Evolutionary conservation across 1,140 invertebrate genomes (phyloP).

Genomic region (Agrilus planipennis): DNA sequence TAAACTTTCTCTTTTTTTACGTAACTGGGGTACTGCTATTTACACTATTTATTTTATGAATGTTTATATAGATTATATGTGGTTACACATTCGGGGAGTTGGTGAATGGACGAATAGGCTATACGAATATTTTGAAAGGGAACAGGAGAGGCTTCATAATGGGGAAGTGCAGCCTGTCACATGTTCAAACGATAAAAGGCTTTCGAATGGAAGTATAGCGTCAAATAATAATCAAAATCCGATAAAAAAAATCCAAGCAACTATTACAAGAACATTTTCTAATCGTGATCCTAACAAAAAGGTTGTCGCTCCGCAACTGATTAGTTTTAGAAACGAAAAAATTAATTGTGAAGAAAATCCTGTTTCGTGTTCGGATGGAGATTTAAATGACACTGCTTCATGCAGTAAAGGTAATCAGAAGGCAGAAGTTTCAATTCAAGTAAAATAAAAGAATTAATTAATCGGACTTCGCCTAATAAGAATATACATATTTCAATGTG

Average conservation of each 20-base stretch:
- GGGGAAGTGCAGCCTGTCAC: slow-evolving; percentile 37
- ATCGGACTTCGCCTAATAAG: neutral
- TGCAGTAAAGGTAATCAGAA: slow-evolving; percentile 16
- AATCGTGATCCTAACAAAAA: slow-evolving; percentile 32
- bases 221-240: slow-evolving; percentile 28
- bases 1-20: no score
- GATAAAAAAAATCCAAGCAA: slow-evolving; percentile 39
- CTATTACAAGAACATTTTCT: slow-evolving; percentile 40
- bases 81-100: slow-evolving; percentile 86
- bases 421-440: neutral
- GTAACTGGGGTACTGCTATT: no score
- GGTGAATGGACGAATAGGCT: slow-evolving; percentile 91
- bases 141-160: slow-evolving; percentile 60
- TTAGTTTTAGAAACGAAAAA: slow-evolving; percentile 43
- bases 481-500: neutral
- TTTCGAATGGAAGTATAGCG: slow-evolving; percentile 15
- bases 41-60: neutral
- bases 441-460: slow-evolving; percentile 1
- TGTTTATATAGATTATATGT: slow-evolving; percentile 62
- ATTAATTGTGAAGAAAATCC: slow-evolving; percentile 37
- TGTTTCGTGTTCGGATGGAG: slow-evolving; percentile 11
- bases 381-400: slow-evolving; percentile 15
- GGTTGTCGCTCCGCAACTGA: slow-evolving; percentile 34
- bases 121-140: slow-evolving; percentile 77
- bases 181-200: slow-evolving; percentile 6